These are phyloP conservation scores for Metalampra italica DNA, from an alignment of 2,888 invertebrate genomes.

Conservation along the genomic window DNA sequence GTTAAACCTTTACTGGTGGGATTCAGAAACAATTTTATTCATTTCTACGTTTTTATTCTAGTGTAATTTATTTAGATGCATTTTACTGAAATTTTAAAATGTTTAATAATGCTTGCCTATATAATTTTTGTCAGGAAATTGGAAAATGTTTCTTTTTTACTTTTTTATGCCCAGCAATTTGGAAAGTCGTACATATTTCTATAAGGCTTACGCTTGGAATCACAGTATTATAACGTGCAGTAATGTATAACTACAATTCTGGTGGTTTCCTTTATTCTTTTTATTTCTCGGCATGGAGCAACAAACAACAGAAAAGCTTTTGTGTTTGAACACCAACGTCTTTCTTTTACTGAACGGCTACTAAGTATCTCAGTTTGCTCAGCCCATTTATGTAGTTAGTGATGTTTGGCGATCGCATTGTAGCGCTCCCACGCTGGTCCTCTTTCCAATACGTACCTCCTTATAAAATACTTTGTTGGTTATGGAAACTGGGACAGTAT, in stretches of 20 bases:
- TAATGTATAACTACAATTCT: no score
- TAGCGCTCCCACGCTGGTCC: slow-evolving; percentile 34
- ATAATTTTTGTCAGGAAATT: no score
- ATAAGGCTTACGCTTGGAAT: no score
- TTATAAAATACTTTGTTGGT: no score
- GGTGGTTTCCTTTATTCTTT: no score
- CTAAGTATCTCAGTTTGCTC: slow-evolving; percentile 47
- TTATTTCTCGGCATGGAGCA: background rate
- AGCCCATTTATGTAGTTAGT: slow-evolving; percentile 41
- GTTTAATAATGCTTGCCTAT: no score
- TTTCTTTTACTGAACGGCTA: slow-evolving; percentile 32
- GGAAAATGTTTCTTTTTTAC: no score
- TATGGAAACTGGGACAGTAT: no score
- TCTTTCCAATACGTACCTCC: no score
- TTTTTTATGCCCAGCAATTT: no score
- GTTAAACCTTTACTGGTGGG: background rate
- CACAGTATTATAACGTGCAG: no score
- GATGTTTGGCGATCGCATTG: slow-evolving; percentile 43
- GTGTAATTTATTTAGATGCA: background rate
- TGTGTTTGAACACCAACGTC: slow-evolving; percentile 11
- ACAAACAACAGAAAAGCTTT: slow-evolving; percentile 1
- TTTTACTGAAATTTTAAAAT: background rate
- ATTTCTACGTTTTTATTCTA: background rate
- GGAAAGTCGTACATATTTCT: no score
- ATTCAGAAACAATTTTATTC: background rate